Evolutionary conservation across 2,888 invertebrate species (phyloP), one percentile per base, ranked within the genome.

Genomic region (Eristalinus sepulchralis): DNA sequence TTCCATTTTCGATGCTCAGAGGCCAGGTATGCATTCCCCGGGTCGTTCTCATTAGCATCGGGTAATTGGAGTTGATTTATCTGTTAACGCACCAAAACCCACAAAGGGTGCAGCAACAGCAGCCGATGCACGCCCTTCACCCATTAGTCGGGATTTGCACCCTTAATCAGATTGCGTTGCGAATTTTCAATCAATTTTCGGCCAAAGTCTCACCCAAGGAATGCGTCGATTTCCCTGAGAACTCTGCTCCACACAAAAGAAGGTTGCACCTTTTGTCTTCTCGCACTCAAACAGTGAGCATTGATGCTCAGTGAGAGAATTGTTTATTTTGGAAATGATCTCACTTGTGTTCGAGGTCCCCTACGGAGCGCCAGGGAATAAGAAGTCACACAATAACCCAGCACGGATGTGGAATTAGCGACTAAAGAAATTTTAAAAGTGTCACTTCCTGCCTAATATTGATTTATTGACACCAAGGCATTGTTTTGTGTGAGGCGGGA

Each of bases 231-330:
- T 66, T 47, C n/a, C 66, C 31, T 59, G 59, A 17, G 57, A 59
- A 62, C 17, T n/a, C 6, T 9, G 4, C 33, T 31, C 57, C 10
- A 67, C 13, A 60, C 73, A 75, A 67, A 67, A 13, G 76, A 33
- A 34, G 27, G 59, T 33, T 67, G 31, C 53, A 68, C 60, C 76
- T 53, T 34, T 68, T 76, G 76, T 76, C 67, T 76, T 76, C 76
- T 22, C 39, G 17, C 6, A n/a, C 17, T 47, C 17, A 17, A 17
- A 17, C 8, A 17, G 17, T 47, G 5, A n/a, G n/a, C 47, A 8
- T 8, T n/a, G n/a, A n/a, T n/a, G n/a, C n/a, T n/a, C n/a, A n/a
- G n/a, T n/a, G n/a, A 17, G 47, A 8, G 47, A 17, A 55, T 10
- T 70, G 77, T 77, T 68, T 77, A 70, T 36, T 55, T 70, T 63